Conservation (phyloP, 2,888 invertebrate species). For the Drosophila falleni region DNA sequence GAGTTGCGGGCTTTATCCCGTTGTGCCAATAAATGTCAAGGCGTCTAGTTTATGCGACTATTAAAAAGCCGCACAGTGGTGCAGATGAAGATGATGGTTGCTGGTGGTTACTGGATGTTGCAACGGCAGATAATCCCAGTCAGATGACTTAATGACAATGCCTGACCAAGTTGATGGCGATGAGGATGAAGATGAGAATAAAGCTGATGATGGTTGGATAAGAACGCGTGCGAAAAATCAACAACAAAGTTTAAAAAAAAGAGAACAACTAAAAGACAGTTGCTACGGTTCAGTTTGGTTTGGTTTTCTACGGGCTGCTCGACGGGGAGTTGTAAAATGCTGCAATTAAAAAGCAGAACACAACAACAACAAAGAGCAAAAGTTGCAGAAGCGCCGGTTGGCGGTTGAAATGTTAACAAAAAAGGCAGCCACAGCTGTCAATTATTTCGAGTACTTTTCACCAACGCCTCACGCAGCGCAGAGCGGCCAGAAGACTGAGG, state of each 20-base stretch:
- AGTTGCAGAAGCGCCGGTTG: slow-evolving; percentile 57
- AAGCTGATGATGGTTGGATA: slow-evolving; percentile 26
- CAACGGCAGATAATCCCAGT: slow-evolving; percentile 53
- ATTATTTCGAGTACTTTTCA: slow-evolving; percentile 83
- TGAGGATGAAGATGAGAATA: slow-evolving; percentile 18
- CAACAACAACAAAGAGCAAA: slow-evolving; percentile 49
- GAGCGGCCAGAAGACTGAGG: slow-evolving; percentile 6
- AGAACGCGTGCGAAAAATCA: slow-evolving; percentile 60
- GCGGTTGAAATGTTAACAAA: slow-evolving; percentile 66
- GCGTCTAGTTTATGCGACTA: slow-evolving; percentile 58
- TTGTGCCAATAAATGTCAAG: slow-evolving; percentile 58
- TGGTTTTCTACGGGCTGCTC: slow-evolving; percentile 33
- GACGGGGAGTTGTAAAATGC: slow-evolving; percentile 75
- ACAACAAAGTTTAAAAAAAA: slow-evolving; percentile 56
- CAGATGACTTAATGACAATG: slow-evolving; percentile 65
- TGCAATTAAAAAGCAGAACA: slow-evolving; percentile 75
- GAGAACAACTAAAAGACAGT: slow-evolving; percentile 18
- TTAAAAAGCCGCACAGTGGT: slow-evolving; percentile 48
- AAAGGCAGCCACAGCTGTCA: slow-evolving; percentile 82
- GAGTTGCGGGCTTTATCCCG: slow-evolving; percentile 1
- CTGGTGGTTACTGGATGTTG: slow-evolving; percentile 12
- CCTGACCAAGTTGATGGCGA: slow-evolving; percentile 39
- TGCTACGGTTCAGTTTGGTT: slow-evolving; percentile 9
- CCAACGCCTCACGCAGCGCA: slow-evolving; percentile 81
- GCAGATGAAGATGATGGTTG: slow-evolving; percentile 5